Conservation (phyloP, 2,888 invertebrate species). For the Lapara coniferarum region DNA sequence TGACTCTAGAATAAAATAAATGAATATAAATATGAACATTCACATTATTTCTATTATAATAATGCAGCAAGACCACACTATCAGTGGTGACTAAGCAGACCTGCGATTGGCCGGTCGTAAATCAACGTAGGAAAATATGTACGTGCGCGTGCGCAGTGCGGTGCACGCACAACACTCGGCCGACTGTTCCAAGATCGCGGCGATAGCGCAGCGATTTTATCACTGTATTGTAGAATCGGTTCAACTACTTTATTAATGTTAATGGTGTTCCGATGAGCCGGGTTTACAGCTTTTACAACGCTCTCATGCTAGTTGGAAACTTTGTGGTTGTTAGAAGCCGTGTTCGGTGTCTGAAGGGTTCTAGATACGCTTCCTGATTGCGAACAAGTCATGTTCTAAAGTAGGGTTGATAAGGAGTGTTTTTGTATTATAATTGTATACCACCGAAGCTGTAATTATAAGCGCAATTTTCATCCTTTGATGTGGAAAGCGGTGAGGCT, state of each 20-base stretch:
- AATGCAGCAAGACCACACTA: constrained; percentile 2
- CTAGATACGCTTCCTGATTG: background rate
- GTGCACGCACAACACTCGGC: constrained; percentile 21
- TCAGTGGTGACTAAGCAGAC: constrained; percentile 5
- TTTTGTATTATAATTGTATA: no score
- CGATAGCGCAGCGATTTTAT: constrained; percentile 34
- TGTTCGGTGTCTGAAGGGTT: background rate
- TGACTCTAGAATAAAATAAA: no score
- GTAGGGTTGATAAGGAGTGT: no score
- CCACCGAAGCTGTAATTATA: no score
- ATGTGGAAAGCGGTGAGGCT: no score
- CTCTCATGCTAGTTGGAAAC: background rate
- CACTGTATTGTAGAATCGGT: constrained; percentile 29
- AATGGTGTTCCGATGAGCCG: constrained; percentile 17
- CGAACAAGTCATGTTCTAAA: no score
- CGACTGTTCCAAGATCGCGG: constrained; percentile 31
- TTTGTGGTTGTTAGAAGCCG: background rate
- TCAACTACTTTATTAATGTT: constrained; percentile 30
- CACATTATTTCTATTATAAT: background rate
- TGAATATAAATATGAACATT: background rate
- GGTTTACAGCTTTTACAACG: constrained; percentile 11
- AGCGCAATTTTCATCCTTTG: no score
- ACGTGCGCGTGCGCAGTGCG: constrained; percentile 45
- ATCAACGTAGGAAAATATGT: constrained; percentile 45
- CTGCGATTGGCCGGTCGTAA: constrained; percentile 38